These are phyloP conservation scores for Sparidentex hasta DNA, from an alignment of 2,797 vertebrate species.

Conservation along the genomic window DNA sequence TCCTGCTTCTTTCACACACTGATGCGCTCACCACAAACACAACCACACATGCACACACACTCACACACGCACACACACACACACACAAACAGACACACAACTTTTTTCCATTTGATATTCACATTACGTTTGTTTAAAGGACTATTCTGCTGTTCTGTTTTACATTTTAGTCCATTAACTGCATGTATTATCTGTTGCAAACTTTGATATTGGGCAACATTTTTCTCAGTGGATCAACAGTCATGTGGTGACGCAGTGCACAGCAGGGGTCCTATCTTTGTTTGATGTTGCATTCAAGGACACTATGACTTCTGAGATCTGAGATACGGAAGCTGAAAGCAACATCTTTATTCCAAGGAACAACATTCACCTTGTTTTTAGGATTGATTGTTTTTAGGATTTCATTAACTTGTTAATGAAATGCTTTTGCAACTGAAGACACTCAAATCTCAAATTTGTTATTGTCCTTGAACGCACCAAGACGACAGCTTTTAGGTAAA, in stretches of 20 bases:
- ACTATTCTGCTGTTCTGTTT: neutral
- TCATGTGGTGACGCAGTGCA: neutral
- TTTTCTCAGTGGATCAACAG: neutral
- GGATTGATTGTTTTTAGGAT: neutral
- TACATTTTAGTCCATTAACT: neutral
- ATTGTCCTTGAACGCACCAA: constrained; percentile 2
- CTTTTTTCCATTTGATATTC: neutral
- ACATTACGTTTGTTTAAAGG: neutral
- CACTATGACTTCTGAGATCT: neutral
- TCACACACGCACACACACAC: no score
- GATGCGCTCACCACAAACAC: constrained; percentile 51
- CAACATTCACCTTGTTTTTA: no score
- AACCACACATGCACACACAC: neutral
- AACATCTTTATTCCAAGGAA: neutral
- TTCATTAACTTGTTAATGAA: neutral
- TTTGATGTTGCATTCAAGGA: constrained; percentile 28
- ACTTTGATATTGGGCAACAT: neutral
- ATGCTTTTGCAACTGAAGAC: no score
- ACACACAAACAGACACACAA: constrained; percentile 30
- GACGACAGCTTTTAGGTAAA: neutral
- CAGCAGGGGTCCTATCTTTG: neutral
- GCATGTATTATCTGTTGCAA: no score
- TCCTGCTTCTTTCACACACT: constrained; percentile 18
- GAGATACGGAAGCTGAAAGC: neutral
- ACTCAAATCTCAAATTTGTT: neutral